Evolutionary conservation across 2,113 vertebrate species (phyloP), one percentile per base, ranked within the genome.

Genomic region (Perca schrenkii): DNA sequence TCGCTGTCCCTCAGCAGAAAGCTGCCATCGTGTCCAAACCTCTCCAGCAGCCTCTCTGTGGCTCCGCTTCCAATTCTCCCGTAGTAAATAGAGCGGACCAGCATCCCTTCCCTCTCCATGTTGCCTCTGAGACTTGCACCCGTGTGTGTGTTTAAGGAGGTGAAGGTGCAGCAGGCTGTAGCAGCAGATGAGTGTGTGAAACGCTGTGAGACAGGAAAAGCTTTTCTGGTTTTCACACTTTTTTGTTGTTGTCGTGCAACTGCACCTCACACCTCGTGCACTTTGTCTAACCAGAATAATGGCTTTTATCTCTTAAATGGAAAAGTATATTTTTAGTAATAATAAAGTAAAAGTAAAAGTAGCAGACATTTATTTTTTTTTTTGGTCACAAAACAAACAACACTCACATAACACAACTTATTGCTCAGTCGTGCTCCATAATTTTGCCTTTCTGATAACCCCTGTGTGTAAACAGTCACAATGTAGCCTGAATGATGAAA

Each of bases 1-100:
- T 92, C 86, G 36, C 95, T 96, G 91, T 96, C 94, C 34, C 95
- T 90, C 28, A 93, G 77, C 61, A 96, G 84, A 77, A 93, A 96
- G 77, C 94, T 95, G 43, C 94, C 95, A 0, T 96, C 94, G 0
- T 49, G 87, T 36, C 95, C 94, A 67, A 90, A 91, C 66, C 70
- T 90, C 61, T 87, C 91, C 85, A 96, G 79, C 50, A 95, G 79
- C 28, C 72, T 75, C 78, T 96, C 94, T 0, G 94, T 93, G 50
- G 82, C 84, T 43, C 79, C 64, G n/a, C 88, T 89, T 43, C 85
- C 88, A 28, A 95, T 94, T 1, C 77, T 82, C 10, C 95, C 94
- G 12, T 84, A 95, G 47, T 96, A 96, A 16, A 92, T 80, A 10
- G 86, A 83, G 6, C 40, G 65, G 3, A 94, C 77, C 75, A 86